phyloP scores from a whole-genome alignment of 2,888 invertebrate species.

The Ormia ochracea region DNA sequence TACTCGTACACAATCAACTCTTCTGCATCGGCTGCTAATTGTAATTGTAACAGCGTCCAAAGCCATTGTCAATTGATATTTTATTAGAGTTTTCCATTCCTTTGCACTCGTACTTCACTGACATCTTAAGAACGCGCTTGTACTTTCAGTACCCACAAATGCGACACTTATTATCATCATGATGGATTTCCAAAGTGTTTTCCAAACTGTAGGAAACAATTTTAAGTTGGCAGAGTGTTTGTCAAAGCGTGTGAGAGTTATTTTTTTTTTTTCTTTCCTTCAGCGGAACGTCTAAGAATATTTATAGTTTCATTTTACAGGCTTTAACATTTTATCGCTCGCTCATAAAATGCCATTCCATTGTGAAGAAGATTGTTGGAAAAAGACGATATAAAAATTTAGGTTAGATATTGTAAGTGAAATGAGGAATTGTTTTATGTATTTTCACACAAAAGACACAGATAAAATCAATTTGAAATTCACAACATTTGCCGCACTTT shows the following conservation, averaged over 20 bases:
- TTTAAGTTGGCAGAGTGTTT: constrained; percentile 46
- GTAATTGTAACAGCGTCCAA: background rate
- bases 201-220: constrained; percentile 39
- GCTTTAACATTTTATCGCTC: constrained; percentile 24
- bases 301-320: constrained; percentile 56
- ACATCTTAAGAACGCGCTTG: background rate
- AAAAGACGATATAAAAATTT: constrained; percentile 36
- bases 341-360: constrained; percentile 23
- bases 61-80: constrained; percentile 4
- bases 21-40: background rate
- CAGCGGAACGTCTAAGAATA: constrained; percentile 52
- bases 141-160: constrained; percentile 9
- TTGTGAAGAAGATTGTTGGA: constrained; percentile 17
- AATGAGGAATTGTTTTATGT: constrained; percentile 53
- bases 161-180: background rate
- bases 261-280: background rate
- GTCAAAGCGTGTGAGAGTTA: constrained; percentile 1
- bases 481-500: constrained; percentile 7
- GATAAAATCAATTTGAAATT: constrained; percentile 29
- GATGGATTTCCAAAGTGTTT: constrained; percentile 18
- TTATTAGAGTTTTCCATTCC: background rate
- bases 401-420: constrained; percentile 50
- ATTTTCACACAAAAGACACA: background rate
- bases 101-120: background rate
- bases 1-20: constrained; percentile 23